These are phyloP conservation scores for Empidonax alnorum DNA, from an alignment of 2,113 vertebrate genomes.

Conservation along the genomic window DNA sequence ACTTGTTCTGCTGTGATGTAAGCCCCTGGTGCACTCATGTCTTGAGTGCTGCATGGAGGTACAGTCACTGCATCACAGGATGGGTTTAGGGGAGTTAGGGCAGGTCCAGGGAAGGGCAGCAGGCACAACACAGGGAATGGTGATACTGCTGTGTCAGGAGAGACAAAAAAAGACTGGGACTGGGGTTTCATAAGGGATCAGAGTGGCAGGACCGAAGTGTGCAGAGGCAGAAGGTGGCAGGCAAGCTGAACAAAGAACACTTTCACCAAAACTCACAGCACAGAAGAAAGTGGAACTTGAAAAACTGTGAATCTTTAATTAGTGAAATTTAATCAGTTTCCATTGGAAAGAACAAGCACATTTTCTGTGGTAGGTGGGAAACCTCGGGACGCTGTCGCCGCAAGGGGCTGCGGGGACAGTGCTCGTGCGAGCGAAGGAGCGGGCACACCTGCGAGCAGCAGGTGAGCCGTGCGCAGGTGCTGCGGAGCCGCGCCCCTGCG, in stretches of 20 bases:
- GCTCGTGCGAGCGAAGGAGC: not conserved
- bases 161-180: not conserved
- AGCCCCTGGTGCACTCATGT: not conserved
- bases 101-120: not conserved
- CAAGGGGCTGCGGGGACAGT: not conserved
- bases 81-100: not conserved
- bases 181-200: not conserved
- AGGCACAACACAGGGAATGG: not conserved
- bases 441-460: not conserved
- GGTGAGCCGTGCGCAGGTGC: not conserved
- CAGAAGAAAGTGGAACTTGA: not conserved
- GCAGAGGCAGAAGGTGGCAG: not conserved
- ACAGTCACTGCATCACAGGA: too few relatives aligned
- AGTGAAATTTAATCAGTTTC: not conserved
- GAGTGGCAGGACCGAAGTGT: not conserved
- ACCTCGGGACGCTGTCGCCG: too few relatives aligned
- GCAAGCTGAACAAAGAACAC: too few relatives aligned
- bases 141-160: not conserved
- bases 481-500: not conserved
- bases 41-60: not conserved
- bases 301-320: not conserved
- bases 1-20: not conserved
- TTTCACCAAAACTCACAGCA: not conserved
- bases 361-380: not conserved
- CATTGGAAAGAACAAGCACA: fast-evolving